Base-by-base conservation (phyloP, 2,113 vertebrate species). In the Bubo blakistoni region DNA sequence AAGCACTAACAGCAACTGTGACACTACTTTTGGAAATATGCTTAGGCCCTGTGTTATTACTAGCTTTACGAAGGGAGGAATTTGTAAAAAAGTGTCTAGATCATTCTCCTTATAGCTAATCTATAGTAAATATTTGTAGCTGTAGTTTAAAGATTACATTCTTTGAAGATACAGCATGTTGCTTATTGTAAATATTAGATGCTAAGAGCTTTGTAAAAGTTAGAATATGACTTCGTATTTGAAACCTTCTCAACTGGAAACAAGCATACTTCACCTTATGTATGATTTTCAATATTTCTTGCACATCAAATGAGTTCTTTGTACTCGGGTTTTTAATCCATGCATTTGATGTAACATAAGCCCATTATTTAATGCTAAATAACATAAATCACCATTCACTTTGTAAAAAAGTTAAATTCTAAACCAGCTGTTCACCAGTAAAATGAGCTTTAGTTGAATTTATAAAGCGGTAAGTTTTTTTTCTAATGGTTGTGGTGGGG, bases 391-490 rank as follows among this genome's bases (percentile, higher is more conserved):
- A 67, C 55, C 21, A 40, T 81, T 80, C 70, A 30, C 46, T 93
- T 82, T 85, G 20, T 88, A 86, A 77, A 63, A 47, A n/a, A 61
- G 10, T 84, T 88, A 3, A 7, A 5, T 87, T 94, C 52, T 65
- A 74, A 95, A 91, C 44, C 40, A 85, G 62, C 73, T 96, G 59
- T 66, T 92, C n/a, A 81, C 18, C 44, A 90, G 30, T 72, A 84
- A 88, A 81, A 90, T 85, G 79, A 88, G 44, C n/a, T 94, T 90
- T 24, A 79, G 51, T 13, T 86, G 40, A 76, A 78, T 95, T 92
- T 94, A 83, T 67, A 36, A 38, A 84, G 42, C n/a, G 67, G 29
- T 52, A 81, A 78, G 44, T 8, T 49, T 84, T 84, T 34, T 36
- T 73, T 29, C 63, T 91, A 36, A 17, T 65, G 38, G 27, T 21